phyloP scores from a whole-genome alignment of 37 sponge, comb jelly and placozoan genomes.

The Halichondria panicea region DNA sequence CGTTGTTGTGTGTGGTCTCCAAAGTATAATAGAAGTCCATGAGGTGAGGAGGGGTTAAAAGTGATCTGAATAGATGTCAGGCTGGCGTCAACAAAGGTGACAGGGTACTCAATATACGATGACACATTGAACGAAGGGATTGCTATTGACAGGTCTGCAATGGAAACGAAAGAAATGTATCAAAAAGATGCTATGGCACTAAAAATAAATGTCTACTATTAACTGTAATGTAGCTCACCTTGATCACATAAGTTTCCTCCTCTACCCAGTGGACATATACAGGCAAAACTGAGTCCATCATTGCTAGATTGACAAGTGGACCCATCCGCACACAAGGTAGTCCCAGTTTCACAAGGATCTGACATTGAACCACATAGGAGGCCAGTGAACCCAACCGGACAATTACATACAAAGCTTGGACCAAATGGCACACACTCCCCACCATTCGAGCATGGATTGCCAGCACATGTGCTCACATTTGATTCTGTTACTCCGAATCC shows the following conservation, averaged over 20 bases:
- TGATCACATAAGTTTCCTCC: slow-evolving; percentile 34
- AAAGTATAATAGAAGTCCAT: slow-evolving; percentile 54
- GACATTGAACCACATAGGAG: slow-evolving; percentile 14
- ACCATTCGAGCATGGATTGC: slow-evolving; percentile 46
- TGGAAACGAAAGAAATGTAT: background rate
- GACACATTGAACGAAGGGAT: slow-evolving; percentile 42
- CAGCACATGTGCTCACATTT: slow-evolving; percentile 14
- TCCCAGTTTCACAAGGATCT: background rate
- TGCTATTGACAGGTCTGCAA: slow-evolving; percentile 10
- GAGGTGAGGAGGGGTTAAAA: slow-evolving; percentile 27
- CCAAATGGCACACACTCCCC: slow-evolving; percentile 36
- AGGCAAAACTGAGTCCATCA: slow-evolving; percentile 12
- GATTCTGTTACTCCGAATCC: slow-evolving; percentile 46
- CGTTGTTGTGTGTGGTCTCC: slow-evolving; percentile 21
- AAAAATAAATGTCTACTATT: background rate
- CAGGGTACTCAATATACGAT: slow-evolving; percentile 37
- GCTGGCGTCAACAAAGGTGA: background rate
- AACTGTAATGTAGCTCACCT: slow-evolving; percentile 22
- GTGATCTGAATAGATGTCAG: background rate
- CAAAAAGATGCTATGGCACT: background rate
- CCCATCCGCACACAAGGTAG: slow-evolving; percentile 27
- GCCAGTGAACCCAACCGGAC: slow-evolving; percentile 38
- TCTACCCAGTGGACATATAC: slow-evolving; percentile 39
- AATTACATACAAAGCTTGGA: slow-evolving; percentile 35
- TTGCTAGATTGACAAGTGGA: slow-evolving; percentile 16